Evolutionary conservation across 2,888 invertebrate species (phyloP), one percentile per base, ranked within the genome.

Genomic region (Agrochola litura): DNA sequence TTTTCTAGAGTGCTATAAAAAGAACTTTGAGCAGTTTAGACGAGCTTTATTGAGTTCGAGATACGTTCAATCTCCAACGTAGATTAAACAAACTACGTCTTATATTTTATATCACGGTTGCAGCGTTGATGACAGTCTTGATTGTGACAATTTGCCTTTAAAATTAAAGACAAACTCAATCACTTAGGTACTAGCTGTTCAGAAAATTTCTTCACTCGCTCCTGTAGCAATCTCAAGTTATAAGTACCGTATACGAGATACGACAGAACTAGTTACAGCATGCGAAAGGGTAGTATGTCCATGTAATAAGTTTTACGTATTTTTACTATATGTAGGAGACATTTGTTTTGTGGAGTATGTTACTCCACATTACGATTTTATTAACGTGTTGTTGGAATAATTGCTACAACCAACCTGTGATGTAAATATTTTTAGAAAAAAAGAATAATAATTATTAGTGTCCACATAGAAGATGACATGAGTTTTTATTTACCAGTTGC

Each of bases 91-190:
- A 61, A 49, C 9, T 70, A 37, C 8, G 8, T 52, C 22, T 43
- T 52, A n/a, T 56, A 67, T 63, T 80, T 80, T 64, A 52, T 19
- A 49, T 22, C n/a, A 25, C 30, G 30, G 71, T 65, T 68, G 64
- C 76, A 68, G 70, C 22, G 49, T 61, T 82, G 54, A 79, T 75
- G 71, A 69, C 73, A 75, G 19, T 65, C 64, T 68, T 82, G 54
- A 75, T 82, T 83, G 68, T 61, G 60, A 79, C 56, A 79, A 79
- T 73, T 82, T 82, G 41, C 66, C 30, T 79, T 73, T 58, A 56
- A 79, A 73, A 82, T 82, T 83, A 83, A 82, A 82, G 43, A 71
- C 71, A 79, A 83, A 75, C 79, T 83, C 63, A 64, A 79, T 83
- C 64, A 75, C 46, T 73, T 43, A 46, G 70, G 30, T 72, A 56